phyloP scores from a whole-genome alignment of 2,113 vertebrate genomes.

The Athene cunicularia region DNA sequence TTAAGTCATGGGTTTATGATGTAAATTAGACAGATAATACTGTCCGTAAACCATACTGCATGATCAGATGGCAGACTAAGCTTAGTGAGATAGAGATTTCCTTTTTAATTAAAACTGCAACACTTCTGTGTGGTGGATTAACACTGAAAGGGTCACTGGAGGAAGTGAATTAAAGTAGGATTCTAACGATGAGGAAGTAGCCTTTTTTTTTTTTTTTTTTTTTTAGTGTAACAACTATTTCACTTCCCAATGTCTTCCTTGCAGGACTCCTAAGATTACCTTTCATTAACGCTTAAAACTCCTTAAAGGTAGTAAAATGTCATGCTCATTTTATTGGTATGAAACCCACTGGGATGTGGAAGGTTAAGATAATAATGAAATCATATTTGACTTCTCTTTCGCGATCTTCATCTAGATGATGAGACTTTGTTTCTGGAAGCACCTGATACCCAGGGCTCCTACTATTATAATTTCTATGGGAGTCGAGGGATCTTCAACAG shows the following conservation, averaged over 20 bases:
- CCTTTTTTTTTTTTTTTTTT: neutral
- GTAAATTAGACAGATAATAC: conserved; percentile 64
- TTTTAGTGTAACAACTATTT: neutral
- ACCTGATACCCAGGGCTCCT: neutral
- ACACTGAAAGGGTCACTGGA: conserved; percentile 28
- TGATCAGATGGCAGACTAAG: conserved; percentile 60
- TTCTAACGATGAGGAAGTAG: neutral
- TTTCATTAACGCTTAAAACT: neutral
- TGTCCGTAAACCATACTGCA: conserved; percentile 33
- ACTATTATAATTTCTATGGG: neutral
- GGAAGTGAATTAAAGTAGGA: conserved; percentile 43
- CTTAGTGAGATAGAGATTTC: conserved; percentile 48
- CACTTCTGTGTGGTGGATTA: conserved; percentile 42
- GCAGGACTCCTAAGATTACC: neutral
- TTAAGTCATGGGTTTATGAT: conserved; percentile 31
- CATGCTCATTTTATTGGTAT: neutral
- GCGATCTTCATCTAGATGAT: neutral
- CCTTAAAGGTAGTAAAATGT: neutral
- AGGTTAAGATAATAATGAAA: neutral
- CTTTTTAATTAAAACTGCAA: conserved; percentile 67
- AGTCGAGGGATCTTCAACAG: neutral
- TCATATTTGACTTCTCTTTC: neutral
- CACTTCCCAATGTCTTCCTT: neutral
- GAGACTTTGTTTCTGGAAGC: neutral
- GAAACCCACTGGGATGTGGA: neutral